Conservation (phyloP, 2,888 invertebrate species). For the Pecten maximus region DNA sequence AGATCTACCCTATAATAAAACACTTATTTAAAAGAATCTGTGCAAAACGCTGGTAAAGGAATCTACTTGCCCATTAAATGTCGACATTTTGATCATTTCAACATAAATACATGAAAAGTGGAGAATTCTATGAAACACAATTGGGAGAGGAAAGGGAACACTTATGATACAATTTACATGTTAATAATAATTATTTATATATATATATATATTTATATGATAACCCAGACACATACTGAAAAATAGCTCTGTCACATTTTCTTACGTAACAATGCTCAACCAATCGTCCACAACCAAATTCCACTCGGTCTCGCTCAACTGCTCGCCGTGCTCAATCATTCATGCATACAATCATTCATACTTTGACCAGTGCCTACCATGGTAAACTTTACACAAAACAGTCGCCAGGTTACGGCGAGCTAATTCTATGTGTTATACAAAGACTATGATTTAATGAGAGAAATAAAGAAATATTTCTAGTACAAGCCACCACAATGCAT, state of each 20-base stretch:
- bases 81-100: conserved; percentile 1
- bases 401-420: neutral
- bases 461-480: neutral
- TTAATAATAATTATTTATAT: conserved; percentile 2
- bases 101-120: conserved; percentile 18
- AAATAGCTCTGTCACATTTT: conserved; percentile 2
- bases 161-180: conserved; percentile 30
- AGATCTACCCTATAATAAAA: neutral
- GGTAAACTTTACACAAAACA: conserved; percentile 11
- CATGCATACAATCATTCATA: neutral
- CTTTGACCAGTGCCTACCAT: conserved; percentile 30
- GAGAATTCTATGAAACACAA: conserved; percentile 29
- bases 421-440: conserved; percentile 18
- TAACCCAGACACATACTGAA: conserved; percentile 35
- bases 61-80: conserved; percentile 1
- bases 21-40: neutral
- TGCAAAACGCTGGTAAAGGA: neutral
- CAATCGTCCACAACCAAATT: neutral
- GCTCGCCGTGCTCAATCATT: neutral
- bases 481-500: conserved; percentile 26
- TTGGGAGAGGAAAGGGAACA: neutral
- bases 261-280: neutral
- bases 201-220: conserved; percentile 35
- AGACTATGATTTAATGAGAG: conserved; percentile 35
- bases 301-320: neutral